Evolutionary conservation across 2,113 vertebrate species (phyloP), one percentile per base, ranked within the genome.

Genomic region (Takifugu flavidus): DNA sequence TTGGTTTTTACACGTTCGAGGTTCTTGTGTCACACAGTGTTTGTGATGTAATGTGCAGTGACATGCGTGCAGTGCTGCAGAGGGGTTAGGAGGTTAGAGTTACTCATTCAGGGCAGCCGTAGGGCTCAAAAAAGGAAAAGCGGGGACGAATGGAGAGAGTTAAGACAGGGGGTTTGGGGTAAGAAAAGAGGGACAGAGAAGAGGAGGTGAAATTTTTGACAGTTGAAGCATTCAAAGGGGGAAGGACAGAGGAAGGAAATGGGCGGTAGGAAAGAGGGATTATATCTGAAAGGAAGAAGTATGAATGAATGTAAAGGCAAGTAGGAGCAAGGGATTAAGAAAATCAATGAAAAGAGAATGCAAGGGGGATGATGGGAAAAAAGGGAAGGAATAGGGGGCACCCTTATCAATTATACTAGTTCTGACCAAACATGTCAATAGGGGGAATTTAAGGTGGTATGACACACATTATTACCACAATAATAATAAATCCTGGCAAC

Each of bases 21-120:
- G 77, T 55, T 79, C 73, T 82, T 70, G 43, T n/a, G 58, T 65
- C 69, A 67, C 62, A 63, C 29, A 11, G 13, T 52, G 58, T 67
- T 51, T 51, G 61, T 53, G 78, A 77, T 49, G 7, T 84, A 73
- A 86, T 82, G 74, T 10, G 64, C 62, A 5, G 65, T 75, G 84
- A 80, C 79, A 80, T 72, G 79, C 74, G 39, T 84, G 79, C 62
- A 72, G 74, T 10, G 67, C 59, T 50, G 69, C 6, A 0, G 62
- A 59, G 59, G 52, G 74, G 73, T 81, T 69, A 72, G 78, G 44
- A 71, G 64, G 74, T 74, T 60, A 44, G 63, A 75, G 73, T 72
- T 77, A 59, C 26, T 66, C 56, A 25, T 73, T 59, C 47, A 49
- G 56, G 56, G 28, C 43, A 70, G 70, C 53, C 59, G 13, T 53